A percentile compares a stretch with the other conserved stretches of the same genome.
These are phyloP conservation scores for Erebia aethiops DNA, from an alignment of 2,888 invertebrate genomes.

Conservation along the genomic window DNA sequence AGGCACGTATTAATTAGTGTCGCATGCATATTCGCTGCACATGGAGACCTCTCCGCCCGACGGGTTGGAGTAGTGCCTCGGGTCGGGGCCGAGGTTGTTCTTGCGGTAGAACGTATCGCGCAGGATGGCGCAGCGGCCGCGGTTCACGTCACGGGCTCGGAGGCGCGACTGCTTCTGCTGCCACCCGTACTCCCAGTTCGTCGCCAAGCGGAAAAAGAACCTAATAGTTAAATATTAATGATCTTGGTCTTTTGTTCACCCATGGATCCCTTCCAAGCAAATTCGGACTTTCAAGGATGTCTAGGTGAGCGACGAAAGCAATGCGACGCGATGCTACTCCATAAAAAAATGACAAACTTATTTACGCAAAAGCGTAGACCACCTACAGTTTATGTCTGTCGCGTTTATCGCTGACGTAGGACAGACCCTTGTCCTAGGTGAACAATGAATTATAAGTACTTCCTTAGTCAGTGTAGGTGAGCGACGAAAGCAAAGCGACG, in stretches of 20 bases:
- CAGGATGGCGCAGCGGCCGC: conserved; percentile 77
- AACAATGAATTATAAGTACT: too few species aligned
- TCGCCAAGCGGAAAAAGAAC: conserved; percentile 76
- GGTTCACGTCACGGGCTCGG: conserved; percentile 65
- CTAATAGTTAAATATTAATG: conserved; percentile 48
- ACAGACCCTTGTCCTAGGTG: too few species aligned
- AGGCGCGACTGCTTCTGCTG: conserved; percentile 70
- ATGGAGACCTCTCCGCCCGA: conserved; percentile 64
- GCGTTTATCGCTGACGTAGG: too few species aligned
- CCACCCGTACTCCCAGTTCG: conserved; percentile 84
- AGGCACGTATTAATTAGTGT: conserved; percentile 44
- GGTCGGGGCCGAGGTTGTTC: conserved; percentile 81
- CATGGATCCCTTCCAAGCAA: too few species aligned
- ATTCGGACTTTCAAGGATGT: too few species aligned
- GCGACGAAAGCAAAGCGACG: too few species aligned
- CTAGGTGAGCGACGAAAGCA: too few species aligned
- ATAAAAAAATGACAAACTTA: too few species aligned
- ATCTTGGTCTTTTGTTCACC: neutral
- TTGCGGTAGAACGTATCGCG: conserved; percentile 82
- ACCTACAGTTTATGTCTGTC: too few species aligned
- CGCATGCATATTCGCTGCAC: conserved; percentile 71
- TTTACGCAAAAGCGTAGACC: too few species aligned
- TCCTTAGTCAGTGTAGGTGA: too few species aligned
- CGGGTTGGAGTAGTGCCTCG: conserved; percentile 79
- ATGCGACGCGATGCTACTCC: too few species aligned